A percentile compares a stretch with the other conserved stretches of the same genome.
These are phyloP conservation scores for Carposina sasakii DNA, from an alignment of 1,140 invertebrate genomes.

Conservation along the genomic window DNA sequence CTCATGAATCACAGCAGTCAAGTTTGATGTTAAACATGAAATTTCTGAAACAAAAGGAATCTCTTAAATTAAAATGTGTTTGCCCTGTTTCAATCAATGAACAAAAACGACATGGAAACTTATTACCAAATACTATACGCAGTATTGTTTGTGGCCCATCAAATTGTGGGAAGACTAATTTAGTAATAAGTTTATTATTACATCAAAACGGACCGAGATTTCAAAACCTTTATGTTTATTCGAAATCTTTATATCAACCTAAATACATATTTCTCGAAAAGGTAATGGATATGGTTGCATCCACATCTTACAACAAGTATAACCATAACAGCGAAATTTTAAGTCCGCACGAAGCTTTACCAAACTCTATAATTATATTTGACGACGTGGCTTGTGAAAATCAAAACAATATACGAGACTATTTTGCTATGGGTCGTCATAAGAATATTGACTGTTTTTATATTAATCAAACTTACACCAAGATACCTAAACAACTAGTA, in stretches of 20 bases:
- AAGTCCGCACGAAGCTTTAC: slow-evolving; percentile 16
- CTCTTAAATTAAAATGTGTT: no score
- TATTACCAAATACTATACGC: neutral
- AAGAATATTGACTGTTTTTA: slow-evolving; percentile 50
- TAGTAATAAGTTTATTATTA: slow-evolving; percentile 3
- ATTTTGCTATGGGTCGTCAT: slow-evolving; percentile 54
- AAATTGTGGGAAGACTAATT: slow-evolving; percentile 12
- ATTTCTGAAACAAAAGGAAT: no score
- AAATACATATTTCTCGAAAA: slow-evolving; percentile 4
- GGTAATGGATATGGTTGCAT: neutral
- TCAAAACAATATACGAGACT: slow-evolving; percentile 39
- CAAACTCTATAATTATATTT: slow-evolving; percentile 47
- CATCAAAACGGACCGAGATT: slow-evolving; percentile 1
- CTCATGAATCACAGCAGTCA: no score
- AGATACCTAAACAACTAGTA: slow-evolving; percentile 52
- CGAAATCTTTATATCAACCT: slow-evolving; percentile 6
- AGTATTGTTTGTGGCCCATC: slow-evolving; percentile 8
- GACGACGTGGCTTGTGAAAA: slow-evolving; percentile 51
- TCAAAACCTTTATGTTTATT: slow-evolving; percentile 8
- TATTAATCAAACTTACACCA: slow-evolving; percentile 52
- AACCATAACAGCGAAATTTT: slow-evolving; percentile 3
- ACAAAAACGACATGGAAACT: no score
- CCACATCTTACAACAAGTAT: neutral
- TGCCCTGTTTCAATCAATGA: no score
- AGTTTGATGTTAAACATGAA: no score